Evolutionary conservation across 2,797 vertebrate genomes (phyloP), one percentile per base, ranked within the genome.

Genomic region (Lacerta viridis): DNA sequence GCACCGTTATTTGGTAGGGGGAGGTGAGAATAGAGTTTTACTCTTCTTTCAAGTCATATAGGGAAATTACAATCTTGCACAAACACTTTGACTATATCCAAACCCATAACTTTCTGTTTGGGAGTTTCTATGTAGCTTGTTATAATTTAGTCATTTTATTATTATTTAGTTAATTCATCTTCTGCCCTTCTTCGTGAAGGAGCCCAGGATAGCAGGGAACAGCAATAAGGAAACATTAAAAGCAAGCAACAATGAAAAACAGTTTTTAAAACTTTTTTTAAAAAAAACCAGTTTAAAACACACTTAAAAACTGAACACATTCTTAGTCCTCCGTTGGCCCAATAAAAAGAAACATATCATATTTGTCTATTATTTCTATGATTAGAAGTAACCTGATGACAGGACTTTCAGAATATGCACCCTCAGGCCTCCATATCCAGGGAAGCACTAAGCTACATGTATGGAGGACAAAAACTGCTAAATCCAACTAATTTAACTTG

Each of bases 401-500:
- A 77, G 8, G 5, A 3, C 1, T 50, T 25, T 86, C 59, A 87
- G 80, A 90, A 89, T 1, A 81, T 20, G 91, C 95, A 92, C 90
- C 68, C 39, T 80, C 23, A 88, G 72, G 93, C 88, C 61, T 93
- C 92, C 93, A 80, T 89, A 91, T 95, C 86, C 55, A 59, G 29
- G 17, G 46, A 89, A 91, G 85, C 87, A 17, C 36, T 92, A 91
- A 80, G 88, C 46, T 94, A 25, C 89, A 85, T 8, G 93, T 94
- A 93, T 89, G 83, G 93, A 90, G 85, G 9, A 86, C 90, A 90
- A 94, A 95, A 92, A 80, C 90, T 50, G n/a, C 76, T 94, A 95
- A 95, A 91, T 92, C 93, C 94, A 93, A 94, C 93, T 94, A 93
- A 90, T 95, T 75, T 95, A 89, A 92, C 91, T 94, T 89, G 0